Percentiles rank a stretch among this genome's conserved stretches.
Conservation (phyloP, 1,140 invertebrate species). For the Stratiolaelaps scimitus region DNA sequence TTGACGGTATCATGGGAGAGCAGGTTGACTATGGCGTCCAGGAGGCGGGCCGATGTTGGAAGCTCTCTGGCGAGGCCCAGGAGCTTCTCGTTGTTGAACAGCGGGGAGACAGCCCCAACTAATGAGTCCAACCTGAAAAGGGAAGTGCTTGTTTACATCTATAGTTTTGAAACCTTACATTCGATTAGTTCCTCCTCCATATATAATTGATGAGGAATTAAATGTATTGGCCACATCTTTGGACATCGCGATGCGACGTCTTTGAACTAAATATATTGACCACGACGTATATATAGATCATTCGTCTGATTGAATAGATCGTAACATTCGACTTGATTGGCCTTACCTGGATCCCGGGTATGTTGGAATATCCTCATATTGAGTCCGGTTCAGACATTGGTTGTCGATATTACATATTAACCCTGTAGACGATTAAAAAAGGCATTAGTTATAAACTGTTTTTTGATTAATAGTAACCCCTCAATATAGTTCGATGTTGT, state of each 20-base stretch:
- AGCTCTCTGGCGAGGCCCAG: conserved; percentile 34
- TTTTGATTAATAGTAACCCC: no score
- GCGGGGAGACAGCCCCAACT: conserved; percentile 34
- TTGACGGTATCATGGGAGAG: conserved; percentile 33
- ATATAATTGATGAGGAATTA: no score
- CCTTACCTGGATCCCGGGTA: conserved; percentile 36
- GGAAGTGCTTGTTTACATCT: neutral
- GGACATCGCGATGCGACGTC: no score
- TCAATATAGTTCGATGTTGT: no score
- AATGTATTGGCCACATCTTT: no score
- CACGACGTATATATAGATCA: no score
- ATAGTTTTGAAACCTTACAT: neutral
- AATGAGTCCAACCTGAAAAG: conserved; percentile 34
- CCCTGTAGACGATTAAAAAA: neutral
- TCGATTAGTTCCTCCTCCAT: no score
- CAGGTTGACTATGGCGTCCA: conserved; percentile 35
- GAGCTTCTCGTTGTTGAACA: conserved; percentile 34
- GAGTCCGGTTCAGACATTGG: conserved; percentile 34
- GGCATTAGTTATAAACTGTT: no score
- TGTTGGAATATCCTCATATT: conserved; percentile 35
- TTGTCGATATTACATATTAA: conserved; percentile 38
- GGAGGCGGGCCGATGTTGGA: conserved; percentile 35
- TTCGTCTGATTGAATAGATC: conserved; percentile 8
- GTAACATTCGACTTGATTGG: neutral
- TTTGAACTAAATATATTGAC: conserved; percentile 7